Base-by-base conservation (phyloP, 2,797 vertebrate species). In the Allobates femoralis region DNA sequence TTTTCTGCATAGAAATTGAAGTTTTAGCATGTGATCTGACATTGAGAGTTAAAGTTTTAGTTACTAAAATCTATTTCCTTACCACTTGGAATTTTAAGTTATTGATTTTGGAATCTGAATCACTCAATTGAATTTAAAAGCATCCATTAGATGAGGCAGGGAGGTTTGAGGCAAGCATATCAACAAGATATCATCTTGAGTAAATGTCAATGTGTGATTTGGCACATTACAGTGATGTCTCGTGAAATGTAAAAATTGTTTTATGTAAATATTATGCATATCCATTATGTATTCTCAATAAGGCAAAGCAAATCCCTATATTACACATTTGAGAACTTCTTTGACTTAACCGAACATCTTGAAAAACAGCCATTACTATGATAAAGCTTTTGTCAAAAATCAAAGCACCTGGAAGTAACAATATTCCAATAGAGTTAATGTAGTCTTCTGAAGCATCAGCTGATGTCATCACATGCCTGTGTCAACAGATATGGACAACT, bases 61-160 rank as follows among this genome's bases (percentile, higher is more conserved):
- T 46, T 74, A 26, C 46, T 50, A 23, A 50, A 26, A 74, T 74
- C 71, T 50, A 74, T 50, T 46, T 23, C 19, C 37, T 74, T 74
- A 41, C 37, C 71, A 15, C 71, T 53, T 76, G 74, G 46, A 55
- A 76, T 76, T 76, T 55, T 76, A 50, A 76, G 50, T 55, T 76
- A 76, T 76, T 55, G 74, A 55, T 76, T 30, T 76, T 30, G 46
- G 46, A 76, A 76, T 26, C 34, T 53, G 50, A 55, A 76, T 76
- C 74, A 76, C 16, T 18, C 6, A 55, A 32, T 21, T 76, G 74
- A 46, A 53, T 71, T 50, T 30, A 53, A 75, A 53, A 30, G 74
- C 74, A 19, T 76, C 26, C 50, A 30, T 55, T 76, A 76, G 50
- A 30, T 28, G 1, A 7, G 26, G 41, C 2, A 53, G 18, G 6